Conservation (phyloP, 2,113 vertebrate species). For the Taurulus bubalis region DNA sequence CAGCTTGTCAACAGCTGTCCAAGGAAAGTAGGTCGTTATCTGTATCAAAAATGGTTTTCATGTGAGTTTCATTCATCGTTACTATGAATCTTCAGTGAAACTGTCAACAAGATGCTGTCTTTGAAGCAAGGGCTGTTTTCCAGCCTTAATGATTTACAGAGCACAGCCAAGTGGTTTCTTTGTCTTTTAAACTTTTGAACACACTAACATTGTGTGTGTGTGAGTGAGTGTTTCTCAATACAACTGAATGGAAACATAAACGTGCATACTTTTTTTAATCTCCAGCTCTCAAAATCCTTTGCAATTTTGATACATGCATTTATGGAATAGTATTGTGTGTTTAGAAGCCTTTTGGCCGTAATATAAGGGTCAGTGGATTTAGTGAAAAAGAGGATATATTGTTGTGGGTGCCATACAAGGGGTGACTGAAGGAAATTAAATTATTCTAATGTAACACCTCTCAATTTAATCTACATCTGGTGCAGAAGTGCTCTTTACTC, state of each 20-base stretch:
- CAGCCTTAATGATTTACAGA: constrained; percentile 6
- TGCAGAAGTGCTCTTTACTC: background rate
- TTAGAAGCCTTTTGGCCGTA: background rate
- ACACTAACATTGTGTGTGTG: background rate
- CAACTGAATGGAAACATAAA: background rate
- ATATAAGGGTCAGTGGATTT: constrained; percentile 3
- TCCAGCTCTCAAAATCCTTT: background rate
- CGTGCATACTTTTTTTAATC: background rate
- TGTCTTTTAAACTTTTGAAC: constrained; percentile 24
- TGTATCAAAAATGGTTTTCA: constrained; percentile 37
- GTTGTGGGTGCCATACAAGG: background rate
- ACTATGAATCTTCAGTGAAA: constrained; percentile 5
- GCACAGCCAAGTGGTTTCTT: background rate
- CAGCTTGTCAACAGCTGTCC: constrained; percentile 21
- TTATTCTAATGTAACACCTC: background rate
- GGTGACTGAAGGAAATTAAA: background rate
- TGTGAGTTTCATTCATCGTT: constrained; percentile 5
- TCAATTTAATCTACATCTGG: background rate
- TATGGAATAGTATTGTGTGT: background rate
- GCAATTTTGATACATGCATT: background rate
- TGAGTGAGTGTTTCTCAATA: background rate
- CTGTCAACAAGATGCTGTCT: constrained; percentile 8
- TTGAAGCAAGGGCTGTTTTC: constrained; percentile 21
- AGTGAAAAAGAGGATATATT: constrained; percentile 10
- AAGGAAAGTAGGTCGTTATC: constrained; percentile 14